phyloP scores from a whole-genome alignment of 2,797 vertebrate genomes.

The Diglossa cyanea region DNA sequence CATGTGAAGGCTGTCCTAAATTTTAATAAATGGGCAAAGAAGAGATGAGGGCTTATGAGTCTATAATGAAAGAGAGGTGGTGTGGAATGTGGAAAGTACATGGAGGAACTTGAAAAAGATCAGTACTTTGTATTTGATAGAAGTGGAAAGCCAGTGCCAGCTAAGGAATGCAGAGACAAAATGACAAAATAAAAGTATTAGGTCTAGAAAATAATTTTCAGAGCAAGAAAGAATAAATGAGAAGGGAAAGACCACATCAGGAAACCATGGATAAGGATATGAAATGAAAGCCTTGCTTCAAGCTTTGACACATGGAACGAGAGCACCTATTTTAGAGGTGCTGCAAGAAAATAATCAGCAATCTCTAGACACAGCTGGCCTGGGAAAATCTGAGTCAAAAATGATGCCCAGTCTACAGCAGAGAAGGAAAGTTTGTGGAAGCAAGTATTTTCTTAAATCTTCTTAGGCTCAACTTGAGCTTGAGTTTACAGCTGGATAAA shows the following conservation, averaged over 20 bases:
- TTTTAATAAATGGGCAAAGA: neutral
- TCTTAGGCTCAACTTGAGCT: neutral
- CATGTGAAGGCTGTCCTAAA: neutral
- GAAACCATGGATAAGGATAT: neutral
- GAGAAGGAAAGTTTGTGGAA: neutral
- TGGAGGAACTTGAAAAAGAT: neutral
- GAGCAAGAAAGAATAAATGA: neutral
- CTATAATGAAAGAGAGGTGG: neutral
- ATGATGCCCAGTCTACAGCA: neutral
- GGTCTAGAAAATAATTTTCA: neutral
- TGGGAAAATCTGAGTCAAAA: neutral
- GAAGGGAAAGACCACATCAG: neutral
- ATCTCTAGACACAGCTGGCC: neutral
- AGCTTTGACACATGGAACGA: neutral
- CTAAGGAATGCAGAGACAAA: neutral
- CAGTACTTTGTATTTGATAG: neutral
- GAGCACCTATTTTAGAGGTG: neutral
- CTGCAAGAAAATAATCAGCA: neutral
- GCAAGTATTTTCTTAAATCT: conserved; percentile 1
- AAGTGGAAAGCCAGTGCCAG: neutral
- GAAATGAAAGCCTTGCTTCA: neutral
- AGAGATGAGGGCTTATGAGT: neutral
- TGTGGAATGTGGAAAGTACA: neutral
- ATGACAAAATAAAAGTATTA: neutral
- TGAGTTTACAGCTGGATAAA: neutral